Evolutionary conservation across 2,888 invertebrate genomes (phyloP), one percentile per base, ranked within the genome.

Genomic region (Agonopterix arenella): DNA sequence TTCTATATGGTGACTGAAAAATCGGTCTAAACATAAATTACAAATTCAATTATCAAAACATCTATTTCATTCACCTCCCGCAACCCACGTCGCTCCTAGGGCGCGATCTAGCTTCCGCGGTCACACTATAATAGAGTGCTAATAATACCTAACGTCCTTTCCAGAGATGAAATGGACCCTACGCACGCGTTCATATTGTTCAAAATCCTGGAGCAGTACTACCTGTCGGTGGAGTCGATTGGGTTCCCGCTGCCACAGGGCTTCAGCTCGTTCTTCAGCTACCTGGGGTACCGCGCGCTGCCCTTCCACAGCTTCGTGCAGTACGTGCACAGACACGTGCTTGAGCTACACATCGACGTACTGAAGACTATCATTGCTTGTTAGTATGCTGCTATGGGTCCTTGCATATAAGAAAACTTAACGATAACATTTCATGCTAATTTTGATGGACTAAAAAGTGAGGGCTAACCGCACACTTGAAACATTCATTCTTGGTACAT

Each of bases 181-280:
- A 90, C 91, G 4, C 93, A 94, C 70, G 92, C 93, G 53, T 91
- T 91, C 72, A 90, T 95, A 16, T 78, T 97, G 46, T 96, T 96
- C 73, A 92, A 93, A 56, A 90, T 94, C 36, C 80, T 97, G 58
- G 97, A 97, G 77, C 92, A 96, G 62, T 97, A 95, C 80, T 93
- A 93, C 64, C 88, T 95, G 61, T 94, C 96, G 1, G 91, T 93
- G 11, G 95, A 95, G 68, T 93, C 93, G 3, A 91, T 95, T 56
- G 96, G 95, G 36, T 97, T 94, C 76, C 86, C 86, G 0, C 80
- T 96, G 58, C 96, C 97, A 9, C 94, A 95, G 68, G 97, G 97
- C 10, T 97, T 97, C 76, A 93, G 94, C 11, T 96, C 97, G 4
- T 97, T 96, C 88, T 95, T 97, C 76, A 94, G 96, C 2, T 96